Base-by-base conservation (phyloP, 2,888 invertebrate species). In the Andrena bucephala region DNA sequence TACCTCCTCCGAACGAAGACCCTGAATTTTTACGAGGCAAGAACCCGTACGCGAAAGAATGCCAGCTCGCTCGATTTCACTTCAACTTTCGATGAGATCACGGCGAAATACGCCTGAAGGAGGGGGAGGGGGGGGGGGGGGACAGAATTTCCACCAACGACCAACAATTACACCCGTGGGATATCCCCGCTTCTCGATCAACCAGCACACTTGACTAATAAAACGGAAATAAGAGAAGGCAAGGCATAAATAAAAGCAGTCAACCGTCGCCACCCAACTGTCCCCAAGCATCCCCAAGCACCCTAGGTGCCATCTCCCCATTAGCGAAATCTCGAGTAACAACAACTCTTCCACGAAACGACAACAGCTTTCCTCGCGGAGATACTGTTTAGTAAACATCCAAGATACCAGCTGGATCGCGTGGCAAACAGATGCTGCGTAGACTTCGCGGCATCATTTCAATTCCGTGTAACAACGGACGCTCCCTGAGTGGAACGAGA, bases 341-440 rank as follows among this genome's bases (percentile, higher is more conserved):
- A 24, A 36, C 42, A 16, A 16, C 1, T 42, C 31, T 48, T 50
- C 33, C 13, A 6, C 24, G 10, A 24, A 33, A 33, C 33, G 48
- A 50, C 36, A 42, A 70, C 67, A 52, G 29, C 24, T 33, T 13
- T 20, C 36, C 13, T 59, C n/a, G 20, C 13, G 59, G 24, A 16
- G 57, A 42, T 42, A 27, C 67, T 67, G 67, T 67, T 74, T 67
- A 50, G 59, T 48, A 67, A 77, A 67, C 77, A 62, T 24, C 24
- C 60, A n/a, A 66, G 74, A 77, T 74, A 50, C 36, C 65, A 29
- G 59, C 52, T 29, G 57, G 50, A 59, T 24, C 31, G 29, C 60
- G 33, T 67, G 16, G 77, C 60, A 60, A 62, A 74, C 42, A 77
- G 74, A 74, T 52, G 77, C 74, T 74, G 77, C 42, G 67, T 31